Base-by-base conservation (phyloP, 1,140 invertebrate species). In the Zaprionus tsacasi region DNA sequence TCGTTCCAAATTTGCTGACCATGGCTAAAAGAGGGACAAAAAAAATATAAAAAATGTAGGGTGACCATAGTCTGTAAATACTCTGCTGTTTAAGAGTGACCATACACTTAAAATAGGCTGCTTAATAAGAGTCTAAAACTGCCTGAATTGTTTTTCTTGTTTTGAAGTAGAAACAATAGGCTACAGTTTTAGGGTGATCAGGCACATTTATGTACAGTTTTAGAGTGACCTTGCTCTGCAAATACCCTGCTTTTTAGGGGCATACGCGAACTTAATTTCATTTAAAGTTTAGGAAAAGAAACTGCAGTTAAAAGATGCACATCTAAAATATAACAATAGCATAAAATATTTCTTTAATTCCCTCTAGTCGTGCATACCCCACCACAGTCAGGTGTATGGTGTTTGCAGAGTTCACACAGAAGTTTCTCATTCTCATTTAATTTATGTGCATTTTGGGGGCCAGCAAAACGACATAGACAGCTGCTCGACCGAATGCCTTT, bases 391-490 rank as follows among this genome's bases (percentile, higher is more conserved):
- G 12, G n/a, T 45, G 13, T 17, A 27, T 21, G 21, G 21, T 21
- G 21, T 21, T 21, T 21, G 38, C 33, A 38, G n/a, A 55, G 45
- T 25, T 3, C 21, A 15, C 33, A 38, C n/a, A 36, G 48, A 59
- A 74, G 21, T 74, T 70, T 55, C 25, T 25, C 55, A 64, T 59
- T 75, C 67, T 54, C 6, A 8, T 64, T 30, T 30, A 70, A 75
- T 75, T 70, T 58, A 70, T 75, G 54, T 75, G 68, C 72, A 64
- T 75, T 75, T 75, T 59, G 27, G 59, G 27, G 54, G 59, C n/a
- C 57, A 48, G 36, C n/a, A 35, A 45, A 56, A 50, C 54, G 33
- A 17, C 21, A 38, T 12, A 59, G 56, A 6, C 54, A 63, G 72
- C 67, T 58, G 66, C 59, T 63, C 36, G 54, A 58, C 66, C 59